Evolutionary conservation across 1,140 invertebrate species (phyloP), one percentile per base, ranked within the genome.

Genomic region (Neodiprion fabricii): DNA sequence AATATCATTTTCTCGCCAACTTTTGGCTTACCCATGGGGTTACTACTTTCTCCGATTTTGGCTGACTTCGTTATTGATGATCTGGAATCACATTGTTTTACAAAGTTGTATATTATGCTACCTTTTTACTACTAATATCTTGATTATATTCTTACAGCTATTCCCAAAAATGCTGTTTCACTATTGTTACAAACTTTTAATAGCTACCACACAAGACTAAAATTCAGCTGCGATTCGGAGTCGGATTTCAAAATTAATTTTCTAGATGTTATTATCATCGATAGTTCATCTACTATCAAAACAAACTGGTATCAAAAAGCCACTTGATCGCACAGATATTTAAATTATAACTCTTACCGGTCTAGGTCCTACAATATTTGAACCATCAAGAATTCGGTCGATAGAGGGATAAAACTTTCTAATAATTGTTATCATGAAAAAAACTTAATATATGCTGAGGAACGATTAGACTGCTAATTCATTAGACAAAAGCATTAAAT

Each of bases 271-370:
- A 21, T 21, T 21, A 21, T 21, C 17, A 21, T 21, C 17, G 17
- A 21, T 21, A 21, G 17, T 21, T 21, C 17, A 21, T 21, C 17
- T 21, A 21, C 17, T 21, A 21, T 21, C 17, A 21, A 21, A 21
- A 21, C 17, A 21, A 21, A 21, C 17, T 70, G 8, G 48, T 23
- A 73, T 14, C 47, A 40, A 74, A 74, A 74, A 17, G 11, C 28
- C 71, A 17, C 50, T 10, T 53, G 50, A 1, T 53, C 50, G 9
- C 50, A 14, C 9, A 53, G 14, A 53, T 53, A 53, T 53, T 14
- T 14, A 10, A 9, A 53, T 53, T 53, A 10, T 14, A 53, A 53
- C 14, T 53, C 50, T 53, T 14, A 14, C 14, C 50, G 14, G 9
- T 14, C 50, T 10, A 14, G 9, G 14, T 10, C 9, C 9, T 14